These are phyloP conservation scores for Papilio xuthus DNA, from an alignment of 1,140 invertebrate genomes.

Conservation along the genomic window DNA sequence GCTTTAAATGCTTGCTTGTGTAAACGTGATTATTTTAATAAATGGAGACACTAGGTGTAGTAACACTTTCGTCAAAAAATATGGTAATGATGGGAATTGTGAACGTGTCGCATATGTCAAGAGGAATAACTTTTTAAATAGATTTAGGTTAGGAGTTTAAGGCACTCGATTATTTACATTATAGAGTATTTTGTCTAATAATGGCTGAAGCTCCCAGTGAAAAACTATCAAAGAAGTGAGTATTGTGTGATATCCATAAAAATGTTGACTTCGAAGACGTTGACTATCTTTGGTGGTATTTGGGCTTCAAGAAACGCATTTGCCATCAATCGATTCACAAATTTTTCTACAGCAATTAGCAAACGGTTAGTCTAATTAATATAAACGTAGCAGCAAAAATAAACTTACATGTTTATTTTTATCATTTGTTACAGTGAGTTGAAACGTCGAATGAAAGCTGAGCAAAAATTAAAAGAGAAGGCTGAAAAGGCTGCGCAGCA, in stretches of 20 bases:
- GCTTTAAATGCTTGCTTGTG: background rate
- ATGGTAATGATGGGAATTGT: slow-evolving; percentile 18
- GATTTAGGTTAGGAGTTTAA: slow-evolving; percentile 36
- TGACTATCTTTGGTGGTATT: slow-evolving; percentile 46
- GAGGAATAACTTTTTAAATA: background rate
- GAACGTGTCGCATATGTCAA: slow-evolving; percentile 31
- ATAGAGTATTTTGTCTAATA: slow-evolving; percentile 21
- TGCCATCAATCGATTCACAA: slow-evolving; percentile 52
- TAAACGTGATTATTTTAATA: background rate
- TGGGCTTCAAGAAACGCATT: slow-evolving; percentile 53
- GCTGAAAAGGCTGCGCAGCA: slow-evolving; percentile 87
- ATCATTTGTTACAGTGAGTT: slow-evolving; percentile 89
- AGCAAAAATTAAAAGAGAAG: slow-evolving; percentile 97
- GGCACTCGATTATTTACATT: slow-evolving; percentile 1
- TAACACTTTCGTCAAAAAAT: background rate
- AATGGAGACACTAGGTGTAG: background rate
- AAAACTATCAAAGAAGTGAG: slow-evolving; percentile 88
- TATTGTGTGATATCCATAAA: slow-evolving; percentile 64
- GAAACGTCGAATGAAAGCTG: slow-evolving; percentile 94
- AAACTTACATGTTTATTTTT: slow-evolving; percentile 47
- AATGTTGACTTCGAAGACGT: slow-evolving; percentile 55
- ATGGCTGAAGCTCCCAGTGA: slow-evolving; percentile 84
- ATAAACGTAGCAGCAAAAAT: slow-evolving; percentile 30
- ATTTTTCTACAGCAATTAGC: slow-evolving; percentile 59
- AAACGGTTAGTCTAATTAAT: slow-evolving; percentile 69